Percentiles rank a stretch among this genome's conserved stretches.
Evolutionary conservation across 2,113 vertebrate species (phyloP).

Genomic region (Oryzias celebensis): DNA sequence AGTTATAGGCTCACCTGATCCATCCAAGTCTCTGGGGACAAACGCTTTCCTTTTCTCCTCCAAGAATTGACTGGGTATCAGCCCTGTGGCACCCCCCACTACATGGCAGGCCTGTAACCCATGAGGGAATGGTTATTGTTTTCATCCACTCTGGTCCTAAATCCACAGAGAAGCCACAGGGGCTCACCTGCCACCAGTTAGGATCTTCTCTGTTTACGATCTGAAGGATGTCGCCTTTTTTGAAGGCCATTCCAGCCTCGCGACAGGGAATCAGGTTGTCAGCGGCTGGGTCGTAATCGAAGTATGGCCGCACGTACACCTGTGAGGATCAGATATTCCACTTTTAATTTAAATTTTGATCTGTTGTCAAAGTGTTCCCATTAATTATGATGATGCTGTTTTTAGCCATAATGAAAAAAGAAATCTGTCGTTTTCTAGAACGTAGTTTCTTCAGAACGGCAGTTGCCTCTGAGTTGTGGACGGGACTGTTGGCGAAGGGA

Average conservation of each 20-base stretch:
- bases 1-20: conserved; percentile 80
- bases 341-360: neutral
- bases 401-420: too few relatives aligned
- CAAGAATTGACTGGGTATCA: conserved; percentile 97
- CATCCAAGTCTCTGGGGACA: conserved; percentile 93
- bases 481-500: too few relatives aligned
- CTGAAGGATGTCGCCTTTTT: conserved; percentile 93
- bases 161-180: neutral
- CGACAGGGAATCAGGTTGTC: conserved; percentile 97
- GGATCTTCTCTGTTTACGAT: conserved; percentile 97
- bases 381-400: too few relatives aligned
- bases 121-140: neutral
- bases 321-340: conserved; percentile 57
- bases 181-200: conserved; percentile 97
- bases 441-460: too few relatives aligned
- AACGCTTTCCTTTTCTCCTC: conserved; percentile 99
- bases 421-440: too few relatives aligned
- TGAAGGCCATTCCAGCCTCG: conserved; percentile 94
- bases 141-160: neutral
- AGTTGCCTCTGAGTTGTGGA: too few relatives aligned
- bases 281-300: conserved; percentile 93
- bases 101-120: conserved; percentile 86
- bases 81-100: conserved; percentile 90
- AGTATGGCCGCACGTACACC: conserved; percentile 96
- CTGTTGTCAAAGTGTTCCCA: too few relatives aligned